Evolutionary conservation across 2,797 vertebrate species (phyloP), one percentile per base, ranked within the genome.

Genomic region (Cephalopachus bancanus): DNA sequence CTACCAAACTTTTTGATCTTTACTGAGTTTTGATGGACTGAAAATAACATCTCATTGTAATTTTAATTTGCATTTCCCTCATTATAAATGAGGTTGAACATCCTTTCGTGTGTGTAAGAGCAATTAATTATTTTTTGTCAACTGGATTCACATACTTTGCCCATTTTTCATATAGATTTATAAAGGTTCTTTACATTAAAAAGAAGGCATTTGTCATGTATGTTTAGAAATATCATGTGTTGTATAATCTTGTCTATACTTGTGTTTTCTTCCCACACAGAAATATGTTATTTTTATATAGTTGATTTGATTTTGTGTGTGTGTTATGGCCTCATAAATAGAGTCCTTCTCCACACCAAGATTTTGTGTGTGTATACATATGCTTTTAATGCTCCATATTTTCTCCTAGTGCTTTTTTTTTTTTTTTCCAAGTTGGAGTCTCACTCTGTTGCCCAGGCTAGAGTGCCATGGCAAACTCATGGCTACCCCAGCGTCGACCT

Each of bases 181-280:
- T 33, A 83, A n/a, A 83, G 28, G 24, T 44, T 44, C 44, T 44
- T 44, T 44, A 44, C 44, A 44, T 44, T 44, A 75, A 84, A 76
- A 91, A 64, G n/a, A 51, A 74, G 62, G 16, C n/a, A 57, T 95
- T 69, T 88, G 16, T 80, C 7, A 55, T 33, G 20, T 57, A 90
- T 57, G 16, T 62, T 87, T 93, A 44, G n/a, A 90, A 90, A 57
- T 84, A 55, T 79, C 81, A 67, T 49, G 92, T 93, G 16, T 53
- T 65, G 37, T 78, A 74, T 83, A 22, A 83, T 64, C 57, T 67
- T 92, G 22, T 19, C 85, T 64, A 33, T 60, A 78, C 24, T 15
- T 37, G 55, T 44, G 7, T 26, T 94, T 92, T 95, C 69, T 72
- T 44, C 28, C 59, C 59, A 0, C 17, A 26, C 14, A 83, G 14